Evolutionary conservation across 2,113 vertebrate species (phyloP).

Genomic region (Engraulis encrasicolus): DNA sequence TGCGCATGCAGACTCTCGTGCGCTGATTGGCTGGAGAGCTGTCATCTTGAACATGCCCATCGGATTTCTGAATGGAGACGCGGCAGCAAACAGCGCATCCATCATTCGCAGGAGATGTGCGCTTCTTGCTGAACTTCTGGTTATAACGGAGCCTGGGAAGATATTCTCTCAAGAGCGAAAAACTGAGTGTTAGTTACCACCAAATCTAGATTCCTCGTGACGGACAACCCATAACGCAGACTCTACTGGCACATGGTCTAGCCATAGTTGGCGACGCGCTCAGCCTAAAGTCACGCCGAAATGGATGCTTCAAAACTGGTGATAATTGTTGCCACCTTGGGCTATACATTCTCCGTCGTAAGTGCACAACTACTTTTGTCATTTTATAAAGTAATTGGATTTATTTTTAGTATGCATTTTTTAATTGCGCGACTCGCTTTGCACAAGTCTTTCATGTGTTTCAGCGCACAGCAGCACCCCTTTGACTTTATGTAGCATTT

Average conservation of each 20-base stretch:
- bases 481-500: too few relatives aligned
- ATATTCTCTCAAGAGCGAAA: not conserved
- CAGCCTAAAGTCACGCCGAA: not conserved
- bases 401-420: not conserved
- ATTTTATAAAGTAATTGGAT: not conserved
- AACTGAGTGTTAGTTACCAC: too few relatives aligned
- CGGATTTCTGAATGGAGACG: conserved; percentile 13
- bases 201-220: too few relatives aligned
- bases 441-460: not conserved
- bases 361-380: conserved; percentile 34
- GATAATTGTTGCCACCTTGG: conserved; percentile 39
- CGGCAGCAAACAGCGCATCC: not conserved
- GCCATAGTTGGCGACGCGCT: not conserved
- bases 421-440: not conserved
- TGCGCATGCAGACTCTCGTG: not conserved
- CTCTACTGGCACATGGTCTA: not conserved
- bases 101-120: not conserved
- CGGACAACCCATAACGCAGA: too few relatives aligned
- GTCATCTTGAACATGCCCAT: conserved; percentile 8
- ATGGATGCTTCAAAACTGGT: conserved; percentile 60
- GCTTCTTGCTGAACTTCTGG: not conserved
- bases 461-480: not conserved
- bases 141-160: not conserved
- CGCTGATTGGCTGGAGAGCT: not conserved
- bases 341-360: conserved; percentile 35